Percentiles rank a stretch among this genome's conserved stretches.
phyloP scores from a whole-genome alignment of 1,140 invertebrate genomes.

The Cydia splendana region DNA sequence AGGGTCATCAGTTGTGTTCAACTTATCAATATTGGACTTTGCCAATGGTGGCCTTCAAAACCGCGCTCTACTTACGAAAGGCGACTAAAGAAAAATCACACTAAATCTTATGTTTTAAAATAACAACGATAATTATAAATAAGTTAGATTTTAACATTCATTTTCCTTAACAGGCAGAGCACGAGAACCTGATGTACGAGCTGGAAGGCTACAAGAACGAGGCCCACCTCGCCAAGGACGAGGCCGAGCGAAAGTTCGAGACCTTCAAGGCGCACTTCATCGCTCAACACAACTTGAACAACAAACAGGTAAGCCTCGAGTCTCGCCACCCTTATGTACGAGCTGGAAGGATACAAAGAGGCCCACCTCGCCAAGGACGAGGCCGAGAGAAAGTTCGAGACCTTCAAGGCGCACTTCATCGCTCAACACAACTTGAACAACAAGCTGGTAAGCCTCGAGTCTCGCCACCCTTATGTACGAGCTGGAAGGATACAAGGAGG shows the following conservation, averaged over 20 bases:
- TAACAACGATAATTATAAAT: too few species aligned
- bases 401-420: constrained; percentile 68
- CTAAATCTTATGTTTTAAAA: too few species aligned
- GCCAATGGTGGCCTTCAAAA: too few species aligned
- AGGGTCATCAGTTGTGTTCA: too few species aligned
- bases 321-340: constrained; percentile 44
- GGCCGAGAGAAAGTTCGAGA: constrained; percentile 69
- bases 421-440: constrained; percentile 63
- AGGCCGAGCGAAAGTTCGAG: constrained; percentile 69
- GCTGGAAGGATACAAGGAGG: constrained; percentile 51
- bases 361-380: constrained; percentile 61
- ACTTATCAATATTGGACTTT: too few species aligned
- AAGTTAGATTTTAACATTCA: too few species aligned
- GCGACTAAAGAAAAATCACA: too few species aligned
- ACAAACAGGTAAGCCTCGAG: constrained; percentile 46
- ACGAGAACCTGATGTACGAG: constrained; percentile 60
- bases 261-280: constrained; percentile 70
- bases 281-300: constrained; percentile 62
- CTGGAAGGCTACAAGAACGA: constrained; percentile 68
- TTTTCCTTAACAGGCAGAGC: constrained; percentile 48
- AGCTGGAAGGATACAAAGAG: constrained; percentile 66
- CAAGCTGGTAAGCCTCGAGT: constrained; percentile 43
- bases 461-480: constrained; percentile 47
- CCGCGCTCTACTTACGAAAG: background rate
- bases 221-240: constrained; percentile 59